phyloP scores from a whole-genome alignment of 2,797 vertebrate genomes.

The Enoplosus armatus region DNA sequence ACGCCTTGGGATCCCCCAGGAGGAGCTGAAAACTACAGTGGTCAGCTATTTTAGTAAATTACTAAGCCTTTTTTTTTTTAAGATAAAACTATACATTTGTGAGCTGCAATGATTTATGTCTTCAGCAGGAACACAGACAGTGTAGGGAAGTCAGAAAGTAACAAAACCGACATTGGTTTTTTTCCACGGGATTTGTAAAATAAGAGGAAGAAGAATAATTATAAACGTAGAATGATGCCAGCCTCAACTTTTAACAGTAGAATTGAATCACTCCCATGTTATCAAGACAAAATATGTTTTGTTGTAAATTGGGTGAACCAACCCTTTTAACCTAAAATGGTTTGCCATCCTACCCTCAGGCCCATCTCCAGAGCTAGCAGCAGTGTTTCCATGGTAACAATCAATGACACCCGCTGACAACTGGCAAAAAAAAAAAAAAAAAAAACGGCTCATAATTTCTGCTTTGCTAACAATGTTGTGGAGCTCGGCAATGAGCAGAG shows the following conservation, averaged over 20 bases:
- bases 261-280: background rate
- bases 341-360: background rate
- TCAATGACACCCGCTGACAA: constrained; percentile 17
- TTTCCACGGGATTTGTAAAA: background rate
- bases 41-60: background rate
- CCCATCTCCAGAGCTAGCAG: background rate
- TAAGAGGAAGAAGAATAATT: background rate
- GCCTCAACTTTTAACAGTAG: background rate
- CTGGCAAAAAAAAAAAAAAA: constrained; percentile 16
- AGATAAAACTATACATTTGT: background rate
- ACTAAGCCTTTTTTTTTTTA: background rate
- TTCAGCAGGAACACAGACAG: no score
- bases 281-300: background rate
- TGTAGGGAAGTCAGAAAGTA: background rate
- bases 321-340: background rate
- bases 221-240: background rate
- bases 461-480: constrained; percentile 22
- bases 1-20: no score
- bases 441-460: constrained; percentile 3
- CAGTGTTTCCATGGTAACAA: constrained; percentile 42
- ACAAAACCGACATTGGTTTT: background rate
- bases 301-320: background rate
- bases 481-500: background rate
- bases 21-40: no score
- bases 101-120: background rate